Percentiles rank a stretch among this genome's conserved stretches.
Conservation (phyloP, 2,113 vertebrate genomes). For the Gallinago jamesoni region DNA sequence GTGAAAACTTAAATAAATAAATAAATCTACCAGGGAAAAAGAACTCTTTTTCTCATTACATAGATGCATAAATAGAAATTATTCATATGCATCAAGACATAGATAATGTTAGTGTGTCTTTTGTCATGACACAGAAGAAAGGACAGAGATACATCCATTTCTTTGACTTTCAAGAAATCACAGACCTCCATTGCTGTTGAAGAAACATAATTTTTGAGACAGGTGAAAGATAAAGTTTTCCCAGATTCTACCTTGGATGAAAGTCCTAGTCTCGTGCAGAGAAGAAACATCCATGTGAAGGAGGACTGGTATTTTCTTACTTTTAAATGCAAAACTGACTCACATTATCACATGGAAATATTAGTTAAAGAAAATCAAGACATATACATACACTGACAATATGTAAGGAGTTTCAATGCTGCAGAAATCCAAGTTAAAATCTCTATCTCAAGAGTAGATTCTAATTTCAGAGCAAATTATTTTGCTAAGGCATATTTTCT, state of each 20-base stretch:
- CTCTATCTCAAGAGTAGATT: not conserved
- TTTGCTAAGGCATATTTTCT: not conserved
- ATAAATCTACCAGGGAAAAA: not conserved
- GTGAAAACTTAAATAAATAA: not conserved
- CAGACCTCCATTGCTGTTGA: not conserved
- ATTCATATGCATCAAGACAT: not conserved
- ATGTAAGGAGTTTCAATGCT: not conserved
- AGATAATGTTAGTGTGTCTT: not conserved
- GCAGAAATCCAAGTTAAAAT: not conserved
- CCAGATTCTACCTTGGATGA: not conserved
- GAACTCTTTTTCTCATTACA: not conserved
- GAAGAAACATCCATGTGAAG: not conserved
- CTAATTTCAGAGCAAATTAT: not conserved
- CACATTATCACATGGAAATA: not conserved
- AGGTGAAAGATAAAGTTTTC: not conserved
- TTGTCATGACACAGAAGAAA: not conserved
- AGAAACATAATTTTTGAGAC: not conserved
- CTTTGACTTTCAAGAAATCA: not conserved
- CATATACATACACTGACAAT: not conserved
- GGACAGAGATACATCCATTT: not conserved
- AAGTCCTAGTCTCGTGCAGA: not conserved
- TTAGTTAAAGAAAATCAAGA: not conserved
- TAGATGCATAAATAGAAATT: not conserved
- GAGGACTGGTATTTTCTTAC: not conserved
- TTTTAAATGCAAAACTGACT: not conserved